Conservation (phyloP, 2,113 vertebrate species). For the Embiotoca jacksoni region DNA sequence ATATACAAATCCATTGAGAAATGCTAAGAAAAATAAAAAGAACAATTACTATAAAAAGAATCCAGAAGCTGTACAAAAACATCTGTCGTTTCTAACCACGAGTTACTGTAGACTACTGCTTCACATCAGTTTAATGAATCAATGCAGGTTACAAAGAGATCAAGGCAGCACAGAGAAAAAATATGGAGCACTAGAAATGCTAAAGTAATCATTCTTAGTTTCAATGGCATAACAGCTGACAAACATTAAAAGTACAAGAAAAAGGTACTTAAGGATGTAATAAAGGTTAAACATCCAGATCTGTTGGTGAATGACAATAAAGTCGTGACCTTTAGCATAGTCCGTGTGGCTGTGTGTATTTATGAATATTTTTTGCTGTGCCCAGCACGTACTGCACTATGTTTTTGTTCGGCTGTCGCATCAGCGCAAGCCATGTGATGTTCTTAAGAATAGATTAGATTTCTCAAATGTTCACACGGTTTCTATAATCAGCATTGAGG, state of each 20-base stretch:
- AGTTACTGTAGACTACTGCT: conserved; percentile 13
- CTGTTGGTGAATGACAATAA: conserved; percentile 11
- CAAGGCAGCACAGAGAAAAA: conserved; percentile 12
- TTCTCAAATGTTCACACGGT: neutral
- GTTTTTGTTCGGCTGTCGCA: too few relatives aligned
- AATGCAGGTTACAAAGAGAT: conserved; percentile 11
- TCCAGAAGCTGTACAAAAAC: neutral
- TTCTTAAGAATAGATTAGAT: neutral
- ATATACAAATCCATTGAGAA: neutral
- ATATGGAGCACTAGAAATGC: conserved; percentile 31
- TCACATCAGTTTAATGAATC: conserved; percentile 32
- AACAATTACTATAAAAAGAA: neutral
- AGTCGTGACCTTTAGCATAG: too few relatives aligned
- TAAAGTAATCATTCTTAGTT: conserved; percentile 19
- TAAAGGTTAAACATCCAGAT: conserved; percentile 15
- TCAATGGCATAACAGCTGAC: conserved; percentile 20
- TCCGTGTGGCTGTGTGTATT: too few relatives aligned
- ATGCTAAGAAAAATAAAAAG: neutral
- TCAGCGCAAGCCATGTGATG: too few relatives aligned
- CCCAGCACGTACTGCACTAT: too few relatives aligned
- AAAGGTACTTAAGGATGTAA: conserved; percentile 16
- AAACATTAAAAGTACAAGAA: neutral
- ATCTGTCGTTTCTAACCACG: conserved; percentile 3
- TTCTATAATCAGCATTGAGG: neutral
- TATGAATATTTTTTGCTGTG: too few relatives aligned